These are phyloP conservation scores for Silurus glanis DNA, from an alignment of 2,113 vertebrate genomes.

Conservation along the genomic window DNA sequence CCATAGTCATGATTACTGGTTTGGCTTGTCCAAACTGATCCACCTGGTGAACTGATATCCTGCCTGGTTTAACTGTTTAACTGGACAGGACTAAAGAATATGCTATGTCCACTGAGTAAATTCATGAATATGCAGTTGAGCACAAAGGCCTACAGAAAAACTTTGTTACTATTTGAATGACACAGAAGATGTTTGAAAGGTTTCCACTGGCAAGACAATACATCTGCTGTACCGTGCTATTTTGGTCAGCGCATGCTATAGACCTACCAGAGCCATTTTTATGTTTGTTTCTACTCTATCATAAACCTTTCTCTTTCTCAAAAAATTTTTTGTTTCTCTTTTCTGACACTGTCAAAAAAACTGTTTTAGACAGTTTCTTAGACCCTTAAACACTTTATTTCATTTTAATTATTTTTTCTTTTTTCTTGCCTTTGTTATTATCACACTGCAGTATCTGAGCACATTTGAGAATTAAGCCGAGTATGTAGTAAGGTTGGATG, in stretches of 20 bases:
- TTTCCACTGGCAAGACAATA: background rate
- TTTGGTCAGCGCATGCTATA: background rate
- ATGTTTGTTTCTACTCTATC: background rate
- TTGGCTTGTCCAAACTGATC: constrained; percentile 6
- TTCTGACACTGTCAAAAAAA: background rate
- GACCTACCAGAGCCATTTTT: background rate
- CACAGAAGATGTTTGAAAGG: constrained; percentile 17
- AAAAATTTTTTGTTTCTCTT: background rate
- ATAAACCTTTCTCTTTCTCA: background rate
- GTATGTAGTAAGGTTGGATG: too few relatives aligned
- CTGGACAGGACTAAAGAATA: constrained; percentile 21
- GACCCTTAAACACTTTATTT: background rate
- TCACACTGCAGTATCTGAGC: too few relatives aligned
- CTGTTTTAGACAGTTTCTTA: background rate
- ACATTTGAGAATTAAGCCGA: too few relatives aligned
- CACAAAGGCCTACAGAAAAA: constrained; percentile 18
- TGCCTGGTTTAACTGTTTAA: constrained; percentile 29
- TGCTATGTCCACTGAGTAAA: background rate
- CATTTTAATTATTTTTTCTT: background rate
- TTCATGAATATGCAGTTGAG: constrained; percentile 29
- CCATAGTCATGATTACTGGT: constrained; percentile 27
- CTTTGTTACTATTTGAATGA: constrained; percentile 14
- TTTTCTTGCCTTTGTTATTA: background rate
- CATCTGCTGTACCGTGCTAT: constrained; percentile 13
- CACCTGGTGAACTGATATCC: constrained; percentile 5